These are phyloP conservation scores for Anthonomus grandis DNA, from an alignment of 1,140 invertebrate genomes.

Conservation along the genomic window DNA sequence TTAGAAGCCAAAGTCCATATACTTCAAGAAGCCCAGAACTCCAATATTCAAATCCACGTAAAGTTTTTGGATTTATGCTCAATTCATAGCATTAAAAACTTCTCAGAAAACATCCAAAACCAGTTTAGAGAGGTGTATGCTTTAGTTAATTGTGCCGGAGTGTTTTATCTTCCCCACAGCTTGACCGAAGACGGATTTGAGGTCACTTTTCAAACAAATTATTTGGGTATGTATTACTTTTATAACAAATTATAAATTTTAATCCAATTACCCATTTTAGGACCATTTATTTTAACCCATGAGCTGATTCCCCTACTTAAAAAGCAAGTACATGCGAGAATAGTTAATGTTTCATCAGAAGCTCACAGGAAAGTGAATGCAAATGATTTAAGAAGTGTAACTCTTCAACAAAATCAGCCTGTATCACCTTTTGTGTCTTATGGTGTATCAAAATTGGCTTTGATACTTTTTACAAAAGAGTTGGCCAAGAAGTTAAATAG, in stretches of 20 bases:
- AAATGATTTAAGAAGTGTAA: conserved; percentile 43
- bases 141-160: conserved; percentile 63
- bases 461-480: conserved; percentile 42
- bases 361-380: conserved; percentile 40
- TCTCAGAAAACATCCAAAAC: conserved; percentile 34
- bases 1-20: conserved; percentile 49
- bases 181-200: conserved; percentile 59
- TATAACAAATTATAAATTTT: not conserved
- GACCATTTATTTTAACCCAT: conserved; percentile 46
- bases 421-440: conserved; percentile 42
- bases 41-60: conserved; percentile 41
- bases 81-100: conserved; percentile 41
- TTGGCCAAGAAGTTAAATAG: no score
- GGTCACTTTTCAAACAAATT: conserved; percentile 61
- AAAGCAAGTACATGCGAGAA: conserved; percentile 37
- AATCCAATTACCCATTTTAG: conserved; percentile 24
- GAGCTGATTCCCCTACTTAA: conserved; percentile 36
- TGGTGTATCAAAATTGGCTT: conserved; percentile 42
- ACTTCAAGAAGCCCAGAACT: conserved; percentile 31
- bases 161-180: conserved; percentile 55
- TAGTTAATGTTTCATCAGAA: conserved; percentile 46
- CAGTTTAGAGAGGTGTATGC: conserved; percentile 45
- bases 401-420: conserved; percentile 38
- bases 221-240: conserved; percentile 47
- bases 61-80: conserved; percentile 43